Evolutionary conservation across 1,140 invertebrate genomes (phyloP).

Genomic region (Drosophila sucinea): DNA sequence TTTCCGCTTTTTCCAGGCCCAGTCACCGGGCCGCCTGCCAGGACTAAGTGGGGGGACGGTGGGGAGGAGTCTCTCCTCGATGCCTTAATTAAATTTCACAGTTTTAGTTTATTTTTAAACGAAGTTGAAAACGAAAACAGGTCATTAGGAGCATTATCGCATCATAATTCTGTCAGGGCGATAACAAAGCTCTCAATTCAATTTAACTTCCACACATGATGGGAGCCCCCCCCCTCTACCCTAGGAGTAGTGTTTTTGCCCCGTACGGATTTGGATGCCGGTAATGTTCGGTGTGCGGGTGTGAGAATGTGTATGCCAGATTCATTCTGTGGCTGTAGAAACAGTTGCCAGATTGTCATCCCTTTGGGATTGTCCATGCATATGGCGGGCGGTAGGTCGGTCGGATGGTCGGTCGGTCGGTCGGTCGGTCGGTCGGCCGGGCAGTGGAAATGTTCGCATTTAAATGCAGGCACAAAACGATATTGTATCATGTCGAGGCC

Average conservation of each 20-base stretch:
- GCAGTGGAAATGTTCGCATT: constrained; percentile 8
- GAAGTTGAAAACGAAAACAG: constrained; percentile 70
- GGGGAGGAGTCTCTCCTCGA: neutral
- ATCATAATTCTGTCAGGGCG: constrained; percentile 73
- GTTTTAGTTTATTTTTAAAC: constrained; percentile 66
- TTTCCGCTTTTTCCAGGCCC: constrained; percentile 46
- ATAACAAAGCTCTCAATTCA: constrained; percentile 68
- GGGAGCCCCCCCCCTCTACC: neutral
- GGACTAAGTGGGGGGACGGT: too few relatives aligned
- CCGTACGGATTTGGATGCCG: constrained; percentile 40
- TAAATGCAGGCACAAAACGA: constrained; percentile 49
- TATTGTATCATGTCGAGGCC: constrained; percentile 48
- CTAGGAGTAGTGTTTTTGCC: constrained; percentile 22
- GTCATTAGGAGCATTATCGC: constrained; percentile 74
- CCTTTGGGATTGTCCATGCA: constrained; percentile 37
- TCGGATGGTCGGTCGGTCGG: neutral
- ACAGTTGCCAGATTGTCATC: constrained; percentile 56
- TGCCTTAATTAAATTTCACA: constrained; percentile 66
- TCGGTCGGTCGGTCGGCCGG: neutral
- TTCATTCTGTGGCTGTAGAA: constrained; percentile 46
- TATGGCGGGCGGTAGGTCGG: neutral
- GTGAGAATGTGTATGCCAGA: constrained; percentile 32
- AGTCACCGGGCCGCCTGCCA: neutral
- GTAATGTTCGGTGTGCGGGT: constrained; percentile 47
- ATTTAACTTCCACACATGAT: constrained; percentile 50